Evolutionary conservation across 2,113 vertebrate species (phyloP).

Genomic region (Tylochromis polylepis): DNA sequence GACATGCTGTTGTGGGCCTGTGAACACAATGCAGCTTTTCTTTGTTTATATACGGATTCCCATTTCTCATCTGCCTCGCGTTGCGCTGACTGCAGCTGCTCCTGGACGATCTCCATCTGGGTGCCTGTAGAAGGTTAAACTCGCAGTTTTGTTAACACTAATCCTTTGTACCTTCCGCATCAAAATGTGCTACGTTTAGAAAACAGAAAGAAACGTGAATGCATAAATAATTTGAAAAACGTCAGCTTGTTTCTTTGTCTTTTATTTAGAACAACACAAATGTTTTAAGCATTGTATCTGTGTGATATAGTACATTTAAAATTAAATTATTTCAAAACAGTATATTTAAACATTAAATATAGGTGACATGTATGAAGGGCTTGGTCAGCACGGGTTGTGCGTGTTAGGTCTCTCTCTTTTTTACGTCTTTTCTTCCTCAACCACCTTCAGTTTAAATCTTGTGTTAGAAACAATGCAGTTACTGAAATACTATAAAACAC

Average conservation of each 20-base stretch:
- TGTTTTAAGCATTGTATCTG: slow-evolving; percentile 69
- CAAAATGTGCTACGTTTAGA: neutral
- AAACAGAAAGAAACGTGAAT: neutral
- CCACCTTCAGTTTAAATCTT: slow-evolving; percentile 36
- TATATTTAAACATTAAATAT: slow-evolving; percentile 73
- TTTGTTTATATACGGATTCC: neutral
- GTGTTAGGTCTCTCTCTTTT: slow-evolving; percentile 28
- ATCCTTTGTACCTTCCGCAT: neutral
- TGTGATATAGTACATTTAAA: slow-evolving; percentile 77
- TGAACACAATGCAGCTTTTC: neutral
- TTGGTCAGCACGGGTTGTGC: slow-evolving; percentile 39
- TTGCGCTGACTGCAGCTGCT: neutral
- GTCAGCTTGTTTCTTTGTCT: slow-evolving; percentile 25
- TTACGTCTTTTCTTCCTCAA: neutral
- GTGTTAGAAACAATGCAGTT: slow-evolving; percentile 57
- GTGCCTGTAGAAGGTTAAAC: neutral
- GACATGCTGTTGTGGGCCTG: neutral
- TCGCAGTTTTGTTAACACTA: neutral
- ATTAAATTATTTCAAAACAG: slow-evolving; percentile 75
- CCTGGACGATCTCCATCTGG: neutral
- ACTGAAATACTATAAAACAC: slow-evolving; percentile 56
- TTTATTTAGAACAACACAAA: slow-evolving; percentile 74
- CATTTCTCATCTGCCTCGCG: neutral
- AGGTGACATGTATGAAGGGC: slow-evolving; percentile 56
- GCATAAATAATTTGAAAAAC: slow-evolving; percentile 14